Evolutionary conservation across 2,888 invertebrate genomes (phyloP).

Genomic region (Lamellibrachia satsuma): DNA sequence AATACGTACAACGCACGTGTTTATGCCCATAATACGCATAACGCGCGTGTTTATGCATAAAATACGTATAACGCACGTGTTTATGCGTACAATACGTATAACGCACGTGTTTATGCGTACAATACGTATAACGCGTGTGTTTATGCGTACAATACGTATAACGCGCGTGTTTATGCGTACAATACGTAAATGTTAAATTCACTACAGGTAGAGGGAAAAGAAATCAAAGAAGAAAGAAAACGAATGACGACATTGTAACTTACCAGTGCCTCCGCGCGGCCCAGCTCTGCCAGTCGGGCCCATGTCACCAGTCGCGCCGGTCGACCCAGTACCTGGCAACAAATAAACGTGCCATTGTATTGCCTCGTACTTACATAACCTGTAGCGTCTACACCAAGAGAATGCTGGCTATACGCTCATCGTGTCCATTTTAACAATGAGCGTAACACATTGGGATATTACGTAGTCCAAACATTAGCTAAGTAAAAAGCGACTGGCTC

Average conservation of each 20-base stretch:
- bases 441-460: no score
- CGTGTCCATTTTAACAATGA: no score
- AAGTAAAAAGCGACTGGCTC: no score
- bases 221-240: background rate
- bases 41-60: no score
- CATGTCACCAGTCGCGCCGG: slow-evolving; percentile 27
- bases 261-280: slow-evolving; percentile 17
- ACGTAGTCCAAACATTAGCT: no score
- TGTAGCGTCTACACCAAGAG: no score
- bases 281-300: slow-evolving; percentile 24
- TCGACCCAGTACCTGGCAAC: background rate
- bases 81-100: background rate
- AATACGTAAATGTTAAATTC: background rate
- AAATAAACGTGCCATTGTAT: background rate
- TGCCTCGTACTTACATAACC: no score
- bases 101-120: background rate
- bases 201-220: background rate
- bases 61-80: background rate
- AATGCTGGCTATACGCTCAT: no score
- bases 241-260: background rate
- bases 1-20: no score
- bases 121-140: background rate
- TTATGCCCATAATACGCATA: no score
- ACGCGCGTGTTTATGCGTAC: background rate
- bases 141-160: background rate